A percentile compares a stretch with the other conserved stretches of the same genome.
Conservation (phyloP, 2,888 invertebrate genomes). For the Aethes cnicana region DNA sequence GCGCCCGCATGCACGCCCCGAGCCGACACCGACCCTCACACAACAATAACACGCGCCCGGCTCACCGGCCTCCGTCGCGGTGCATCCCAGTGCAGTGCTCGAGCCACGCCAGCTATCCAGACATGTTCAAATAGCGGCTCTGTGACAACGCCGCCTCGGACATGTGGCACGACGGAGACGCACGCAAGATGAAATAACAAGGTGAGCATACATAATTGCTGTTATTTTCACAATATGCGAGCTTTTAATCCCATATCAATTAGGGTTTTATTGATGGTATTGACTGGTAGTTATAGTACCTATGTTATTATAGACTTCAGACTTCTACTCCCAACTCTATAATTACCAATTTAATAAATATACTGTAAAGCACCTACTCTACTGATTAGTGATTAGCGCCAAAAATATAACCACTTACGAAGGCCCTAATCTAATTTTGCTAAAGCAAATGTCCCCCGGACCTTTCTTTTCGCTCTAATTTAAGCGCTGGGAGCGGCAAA, state of each 20-base stretch:
- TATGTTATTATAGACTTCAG: neutral
- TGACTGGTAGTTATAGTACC: neutral
- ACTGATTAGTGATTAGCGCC: neutral
- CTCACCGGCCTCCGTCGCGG: conserved; percentile 45
- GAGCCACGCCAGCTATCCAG: conserved; percentile 47
- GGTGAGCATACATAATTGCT: conserved; percentile 51
- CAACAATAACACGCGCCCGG: conserved; percentile 56
- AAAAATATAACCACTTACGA: neutral
- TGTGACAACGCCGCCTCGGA: conserved; percentile 54
- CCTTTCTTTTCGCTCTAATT: conserved; percentile 35
- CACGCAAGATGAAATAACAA: conserved; percentile 77
- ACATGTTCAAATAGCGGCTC: conserved; percentile 60
- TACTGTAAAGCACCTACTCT: too few species aligned
- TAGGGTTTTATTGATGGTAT: conserved; percentile 13
- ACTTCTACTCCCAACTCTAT: neutral
- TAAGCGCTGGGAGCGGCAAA: conserved; percentile 67
- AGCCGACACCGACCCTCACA: conserved; percentile 43
- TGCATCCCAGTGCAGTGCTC: conserved; percentile 56
- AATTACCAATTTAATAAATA: too few species aligned
- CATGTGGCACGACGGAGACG: conserved; percentile 59
- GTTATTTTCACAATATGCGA: conserved; percentile 1
- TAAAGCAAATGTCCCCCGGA: neutral
- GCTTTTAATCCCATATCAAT: conserved; percentile 1
- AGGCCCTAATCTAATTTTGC: neutral
- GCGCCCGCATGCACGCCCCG: conserved; percentile 36